These are phyloP conservation scores for Phataginus tetradactyla DNA, from an alignment of 2,797 vertebrate species.

Conservation along the genomic window DNA sequence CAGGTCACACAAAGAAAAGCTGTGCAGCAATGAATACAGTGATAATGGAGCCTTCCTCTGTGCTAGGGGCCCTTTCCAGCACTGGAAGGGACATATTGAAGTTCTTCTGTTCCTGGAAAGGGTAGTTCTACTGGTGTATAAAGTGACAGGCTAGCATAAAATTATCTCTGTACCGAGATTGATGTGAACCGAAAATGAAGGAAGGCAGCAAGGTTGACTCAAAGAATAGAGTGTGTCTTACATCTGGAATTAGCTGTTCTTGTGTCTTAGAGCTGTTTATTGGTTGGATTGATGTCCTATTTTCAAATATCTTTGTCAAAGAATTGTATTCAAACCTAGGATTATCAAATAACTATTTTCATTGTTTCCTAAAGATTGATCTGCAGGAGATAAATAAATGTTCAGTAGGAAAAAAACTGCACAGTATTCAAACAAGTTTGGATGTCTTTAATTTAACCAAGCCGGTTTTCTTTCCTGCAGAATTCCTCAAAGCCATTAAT, in stretches of 20 bases:
- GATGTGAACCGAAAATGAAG: not conserved
- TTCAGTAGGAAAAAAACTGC: not conserved
- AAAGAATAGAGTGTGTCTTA: not conserved
- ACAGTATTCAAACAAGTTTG: slow-evolving; percentile 16
- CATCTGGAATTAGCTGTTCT: not conserved
- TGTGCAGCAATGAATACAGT: not conserved
- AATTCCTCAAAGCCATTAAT: slow-evolving; percentile 7
- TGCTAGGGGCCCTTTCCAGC: not conserved
- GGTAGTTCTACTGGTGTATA: not conserved
- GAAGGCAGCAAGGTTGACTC: not conserved
- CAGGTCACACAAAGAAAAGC: not conserved
- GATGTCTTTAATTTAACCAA: slow-evolving; percentile 34
- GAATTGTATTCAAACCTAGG: not conserved
- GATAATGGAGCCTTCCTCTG: not conserved
- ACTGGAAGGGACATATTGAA: not conserved
- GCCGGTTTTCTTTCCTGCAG: not conserved
- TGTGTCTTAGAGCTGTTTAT: not conserved
- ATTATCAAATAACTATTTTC: slow-evolving; percentile 38
- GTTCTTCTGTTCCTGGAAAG: not conserved
- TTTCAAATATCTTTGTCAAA: slow-evolving; percentile 33
- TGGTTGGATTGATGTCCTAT: not conserved
- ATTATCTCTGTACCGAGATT: not conserved
- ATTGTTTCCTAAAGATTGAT: slow-evolving; percentile 13
- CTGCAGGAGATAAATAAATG: not conserved
- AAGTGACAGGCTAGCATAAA: not conserved